These are phyloP conservation scores for Terrapene triunguis DNA, from an alignment of 2,113 vertebrate genomes.

Conservation along the genomic window DNA sequence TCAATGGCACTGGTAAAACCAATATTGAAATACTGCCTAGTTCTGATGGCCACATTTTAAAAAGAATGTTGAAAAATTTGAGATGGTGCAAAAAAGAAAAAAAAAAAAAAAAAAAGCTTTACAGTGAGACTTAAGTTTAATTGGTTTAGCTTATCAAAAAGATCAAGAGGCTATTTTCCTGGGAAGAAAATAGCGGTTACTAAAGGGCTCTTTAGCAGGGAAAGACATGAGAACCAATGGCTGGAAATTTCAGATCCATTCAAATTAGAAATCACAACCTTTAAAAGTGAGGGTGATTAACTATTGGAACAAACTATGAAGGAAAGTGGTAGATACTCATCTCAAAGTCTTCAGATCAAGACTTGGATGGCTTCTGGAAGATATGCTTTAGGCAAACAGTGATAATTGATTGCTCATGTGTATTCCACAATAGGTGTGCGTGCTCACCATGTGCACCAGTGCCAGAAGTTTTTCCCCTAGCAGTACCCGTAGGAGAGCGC, in stretches of 20 bases:
- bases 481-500: too few species aligned
- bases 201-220: too few species aligned
- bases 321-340: neutral
- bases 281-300: neutral
- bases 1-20: neutral
- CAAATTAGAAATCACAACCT: neutral
- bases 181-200: too few species aligned
- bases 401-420: too few species aligned
- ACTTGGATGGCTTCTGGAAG: neutral
- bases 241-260: too few species aligned
- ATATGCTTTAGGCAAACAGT: neutral
- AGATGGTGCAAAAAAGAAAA: too few species aligned
- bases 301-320: neutral
- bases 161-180: neutral
- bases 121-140: too few species aligned
- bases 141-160: neutral
- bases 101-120: too few species aligned
- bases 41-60: neutral
- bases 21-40: neutral
- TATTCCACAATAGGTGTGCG: too few species aligned
- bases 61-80: neutral
- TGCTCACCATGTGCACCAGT: too few species aligned
- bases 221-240: too few species aligned
- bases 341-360: neutral
- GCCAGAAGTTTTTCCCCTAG: too few species aligned